Evolutionary conservation across 2,113 vertebrate species (phyloP), one percentile per base, ranked within the genome.

Genomic region (Saguinus midas): DNA sequence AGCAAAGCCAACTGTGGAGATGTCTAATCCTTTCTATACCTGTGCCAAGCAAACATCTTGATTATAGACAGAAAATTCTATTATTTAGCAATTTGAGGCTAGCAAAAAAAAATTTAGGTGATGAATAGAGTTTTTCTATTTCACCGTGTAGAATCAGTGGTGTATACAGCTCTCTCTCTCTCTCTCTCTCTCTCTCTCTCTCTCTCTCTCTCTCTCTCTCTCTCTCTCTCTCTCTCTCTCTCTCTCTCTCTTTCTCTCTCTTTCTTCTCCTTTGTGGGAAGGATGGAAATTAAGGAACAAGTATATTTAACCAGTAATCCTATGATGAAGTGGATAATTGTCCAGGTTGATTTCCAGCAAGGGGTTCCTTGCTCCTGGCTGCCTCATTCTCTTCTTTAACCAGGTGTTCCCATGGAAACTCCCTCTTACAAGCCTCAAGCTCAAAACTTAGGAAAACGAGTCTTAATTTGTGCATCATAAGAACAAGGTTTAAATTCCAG

Each of bases 1-100:
- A 87, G 88, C 85, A 94, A 92, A 85, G 40, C 80, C 52, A 55
- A 66, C 75, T 68, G 66, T 55, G 61, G 64, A 89, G 78, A 79
- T 61, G 40, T 48, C 87, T 94, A 58, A 82, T 75, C 35, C 29
- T 79, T 48, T 89, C 48, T 20, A 23, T 70, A 55, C 79, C 72
- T 86, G n/a, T 84, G 70, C 17, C 66, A 92, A 81, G 73, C 79
- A 92, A 61, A 86, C 45, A 43, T 83, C 61, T 75, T 83, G 14
- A 57, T 35, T 45, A 25, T 32, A 58, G 40, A 73, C 82, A 82
- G 37, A 96, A 18, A 55, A 86, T 58, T 52, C 20, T 76, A 32
- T 78, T 89, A 80, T 48, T 87, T 87, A 48, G 50, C 25, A 17
- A 35, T 76, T 70, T 84, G 84, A 40, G 48, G 70, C 3, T 40